These are phyloP conservation scores for Anomalospiza imberbis DNA, from an alignment of 2,797 vertebrate species.

Conservation along the genomic window DNA sequence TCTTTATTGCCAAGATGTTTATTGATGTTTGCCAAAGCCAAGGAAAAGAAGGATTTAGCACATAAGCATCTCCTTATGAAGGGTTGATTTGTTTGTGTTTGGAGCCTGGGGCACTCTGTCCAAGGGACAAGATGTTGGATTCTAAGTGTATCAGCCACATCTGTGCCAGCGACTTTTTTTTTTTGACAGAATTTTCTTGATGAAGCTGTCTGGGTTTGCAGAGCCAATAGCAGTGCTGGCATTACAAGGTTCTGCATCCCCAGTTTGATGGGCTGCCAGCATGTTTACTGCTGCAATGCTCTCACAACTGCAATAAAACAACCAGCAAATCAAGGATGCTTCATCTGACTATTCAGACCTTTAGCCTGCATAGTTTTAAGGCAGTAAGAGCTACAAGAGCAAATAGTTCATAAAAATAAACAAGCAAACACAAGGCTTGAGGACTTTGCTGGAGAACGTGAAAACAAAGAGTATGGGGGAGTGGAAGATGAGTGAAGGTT, in stretches of 20 bases:
- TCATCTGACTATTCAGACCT: not conserved
- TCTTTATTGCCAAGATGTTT: constrained; percentile 46
- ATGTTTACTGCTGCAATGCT: not conserved
- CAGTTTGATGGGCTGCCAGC: not conserved
- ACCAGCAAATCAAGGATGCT: not conserved
- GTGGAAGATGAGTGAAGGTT: not conserved
- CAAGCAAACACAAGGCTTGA: not conserved
- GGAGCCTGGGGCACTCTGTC: constrained; percentile 20
- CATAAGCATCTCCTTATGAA: constrained; percentile 29
- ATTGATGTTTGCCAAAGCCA: constrained; percentile 48
- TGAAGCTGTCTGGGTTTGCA: constrained; percentile 1
- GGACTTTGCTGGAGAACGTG: not conserved
- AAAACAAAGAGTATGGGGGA: not conserved
- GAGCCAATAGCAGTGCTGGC: not conserved
- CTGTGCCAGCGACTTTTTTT: constrained; percentile 5
- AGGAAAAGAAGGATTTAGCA: constrained; percentile 50
- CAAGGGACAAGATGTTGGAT: constrained; percentile 29
- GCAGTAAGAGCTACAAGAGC: not conserved
- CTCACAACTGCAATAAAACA: not conserved
- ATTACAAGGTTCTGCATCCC: not conserved
- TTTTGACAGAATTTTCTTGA: not conserved
- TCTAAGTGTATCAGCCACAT: not conserved
- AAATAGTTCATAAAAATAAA: not conserved
- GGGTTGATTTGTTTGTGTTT: constrained; percentile 20
- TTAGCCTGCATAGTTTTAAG: not conserved